These are phyloP conservation scores for Slavum lentiscoides DNA, from an alignment of 2,888 invertebrate species.

Conservation along the genomic window DNA sequence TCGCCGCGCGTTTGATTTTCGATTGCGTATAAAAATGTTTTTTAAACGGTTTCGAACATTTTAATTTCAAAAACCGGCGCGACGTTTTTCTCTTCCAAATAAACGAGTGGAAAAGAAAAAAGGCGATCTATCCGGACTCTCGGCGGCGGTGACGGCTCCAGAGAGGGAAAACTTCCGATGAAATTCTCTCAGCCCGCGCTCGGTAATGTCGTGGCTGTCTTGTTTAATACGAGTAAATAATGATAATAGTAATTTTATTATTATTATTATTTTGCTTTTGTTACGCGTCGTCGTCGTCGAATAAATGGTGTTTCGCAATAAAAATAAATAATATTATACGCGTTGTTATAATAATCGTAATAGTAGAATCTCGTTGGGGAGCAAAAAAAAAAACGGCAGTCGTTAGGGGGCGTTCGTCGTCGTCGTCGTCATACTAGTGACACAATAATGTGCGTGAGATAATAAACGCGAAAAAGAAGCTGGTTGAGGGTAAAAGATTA, in stretches of 20 bases:
- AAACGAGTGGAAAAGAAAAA: no score
- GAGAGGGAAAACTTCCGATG: not conserved
- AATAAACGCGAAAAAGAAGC: slow-evolving; percentile 5
- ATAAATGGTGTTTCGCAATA: slow-evolving; percentile 46
- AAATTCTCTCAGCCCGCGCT: not conserved
- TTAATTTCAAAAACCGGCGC: no score
- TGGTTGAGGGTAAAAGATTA: not conserved
- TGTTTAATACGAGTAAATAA: no score
- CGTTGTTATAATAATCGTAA: slow-evolving; percentile 5
- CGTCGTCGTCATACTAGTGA: not conserved
- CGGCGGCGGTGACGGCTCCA: not conserved
- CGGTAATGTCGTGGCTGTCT: not conserved
- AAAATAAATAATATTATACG: slow-evolving; percentile 40
- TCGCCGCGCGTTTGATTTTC: no score
- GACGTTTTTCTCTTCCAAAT: no score
- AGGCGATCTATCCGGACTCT: no score
- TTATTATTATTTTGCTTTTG: slow-evolving; percentile 18
- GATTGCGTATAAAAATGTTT: no score
- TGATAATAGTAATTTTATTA: not conserved
- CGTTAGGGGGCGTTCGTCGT: not conserved
- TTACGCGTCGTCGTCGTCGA: not conserved
- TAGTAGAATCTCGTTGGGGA: not conserved
- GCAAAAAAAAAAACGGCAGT: no score
- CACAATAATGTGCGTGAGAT: not conserved
- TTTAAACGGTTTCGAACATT: no score